Percentiles rank a stretch among this genome's conserved stretches.
Conservation (phyloP, 2,113 vertebrate species). For the Chaetodon auriga region DNA sequence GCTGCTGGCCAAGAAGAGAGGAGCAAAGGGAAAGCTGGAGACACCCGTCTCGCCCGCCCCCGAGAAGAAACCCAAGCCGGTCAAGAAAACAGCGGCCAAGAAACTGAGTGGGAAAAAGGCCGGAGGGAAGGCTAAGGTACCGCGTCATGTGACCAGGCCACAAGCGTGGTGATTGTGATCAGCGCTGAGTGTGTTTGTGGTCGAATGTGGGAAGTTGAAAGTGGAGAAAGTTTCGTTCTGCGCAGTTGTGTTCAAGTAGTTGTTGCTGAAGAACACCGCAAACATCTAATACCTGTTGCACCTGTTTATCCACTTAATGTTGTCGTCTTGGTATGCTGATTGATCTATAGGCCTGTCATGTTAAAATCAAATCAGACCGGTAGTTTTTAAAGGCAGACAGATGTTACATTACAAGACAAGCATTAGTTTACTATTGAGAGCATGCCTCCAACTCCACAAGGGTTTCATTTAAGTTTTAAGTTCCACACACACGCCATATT, state of each 20-base stretch:
- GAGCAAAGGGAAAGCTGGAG: constrained; percentile 96
- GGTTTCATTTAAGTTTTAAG: neutral
- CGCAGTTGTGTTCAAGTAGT: neutral
- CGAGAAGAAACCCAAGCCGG: constrained; percentile 91
- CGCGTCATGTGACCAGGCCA: neutral
- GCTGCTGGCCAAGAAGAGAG: constrained; percentile 95
- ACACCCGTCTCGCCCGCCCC: constrained; percentile 92
- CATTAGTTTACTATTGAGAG: neutral
- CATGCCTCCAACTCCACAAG: too few species aligned
- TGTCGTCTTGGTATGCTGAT: neutral
- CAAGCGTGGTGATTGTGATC: neutral
- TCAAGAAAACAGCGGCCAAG: constrained; percentile 90
- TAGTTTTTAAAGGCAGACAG: neutral
- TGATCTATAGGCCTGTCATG: neutral
- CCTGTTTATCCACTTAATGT: neutral
- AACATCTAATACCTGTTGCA: neutral
- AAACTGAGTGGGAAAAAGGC: constrained; percentile 91
- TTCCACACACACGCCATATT: too few species aligned
- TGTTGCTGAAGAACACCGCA: neutral
- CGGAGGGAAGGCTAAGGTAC: constrained; percentile 91
- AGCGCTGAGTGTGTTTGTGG: neutral
- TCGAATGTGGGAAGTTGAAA: neutral
- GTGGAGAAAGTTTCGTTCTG: neutral
- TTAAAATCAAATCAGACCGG: neutral
- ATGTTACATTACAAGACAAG: neutral